Base-by-base conservation (phyloP, 1,140 invertebrate genomes). In the Sinella curviseta region DNA sequence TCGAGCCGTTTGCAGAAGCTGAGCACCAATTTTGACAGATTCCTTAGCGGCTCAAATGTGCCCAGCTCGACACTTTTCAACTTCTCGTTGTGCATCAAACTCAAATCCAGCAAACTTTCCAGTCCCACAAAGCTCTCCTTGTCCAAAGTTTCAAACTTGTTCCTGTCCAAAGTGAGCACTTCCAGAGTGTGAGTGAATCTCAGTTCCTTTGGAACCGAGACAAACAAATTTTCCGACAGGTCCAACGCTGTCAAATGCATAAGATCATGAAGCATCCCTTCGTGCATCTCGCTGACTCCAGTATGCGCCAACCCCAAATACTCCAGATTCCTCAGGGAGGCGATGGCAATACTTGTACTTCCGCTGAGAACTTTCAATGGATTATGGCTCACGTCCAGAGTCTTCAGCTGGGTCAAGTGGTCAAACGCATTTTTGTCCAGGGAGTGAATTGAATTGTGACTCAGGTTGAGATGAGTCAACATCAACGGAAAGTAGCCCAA, bases 311-410 rank as follows among this genome's bases (percentile, higher is more conserved):
- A 73, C 16, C 55, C 35, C 73, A 83, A 60, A n/a, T 54, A 67
- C 74, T 82, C n/a, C 31, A 83, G 36, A 1, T 67, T 77, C 48
- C 28, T 17, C 57, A 83, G 28, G n/a, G 35, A 26, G 0, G 77
- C 54, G 65, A 83, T 77, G 3, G 81, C 75, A 17, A 34, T 36
- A 20, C 34, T 26, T 26, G 79, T 78, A 26, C n/a, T 67, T 16
- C 80, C 80, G 35, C 20, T 48, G 30, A 83, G 60, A 60, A 60
- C 55, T 35, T 30, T 73, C 12, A 83, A 31, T 28, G 83, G 83
- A 77, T 83, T 83, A 31, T 78, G 30, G 36, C 83, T 81, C 33
- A 83, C 54, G 60, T 83, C 83, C 26, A 83, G 31, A 33, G 80
- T 82, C 8, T 17, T 67, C 28, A 83, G 48, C 1, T 55, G 20